Evolutionary conservation across 2,113 vertebrate species (phyloP), one percentile per base, ranked within the genome.

Genomic region (Amblyopsis rosae): DNA sequence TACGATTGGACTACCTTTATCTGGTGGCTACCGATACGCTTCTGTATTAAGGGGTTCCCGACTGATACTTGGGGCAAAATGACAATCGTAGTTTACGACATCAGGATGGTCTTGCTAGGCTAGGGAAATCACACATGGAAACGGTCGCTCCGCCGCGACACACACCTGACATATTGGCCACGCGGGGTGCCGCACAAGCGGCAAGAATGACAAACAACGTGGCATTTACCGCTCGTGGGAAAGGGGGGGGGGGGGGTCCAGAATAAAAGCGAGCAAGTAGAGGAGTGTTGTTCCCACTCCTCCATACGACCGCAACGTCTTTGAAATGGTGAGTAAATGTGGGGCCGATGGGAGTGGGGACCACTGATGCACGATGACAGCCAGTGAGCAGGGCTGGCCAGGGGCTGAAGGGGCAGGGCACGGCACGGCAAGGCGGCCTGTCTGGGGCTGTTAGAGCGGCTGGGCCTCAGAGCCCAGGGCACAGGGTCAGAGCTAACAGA

Each of bases 311-410:
- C 51, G 8, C 51, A 13, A 13, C 10, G 55, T 62, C 60, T 74
- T 64, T 59, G 45, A 51, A 65, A 46, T 48, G 45, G 72, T 73
- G 78, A 90, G 84, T 72, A 81, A 76, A 81, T 82, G 45, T 73
- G 65, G 60, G 65, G 77, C 77, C 59, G 65, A 6, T 57, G 54
- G 48, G 78, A 81, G 69, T 69, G 12, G 41, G 12, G 41, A 62
- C 81, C 32, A 10, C 77, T 91, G 90, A 91, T 92, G 76, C 69
- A 74, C 75, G 72, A 69, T 85, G 92, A 90, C 91, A 89, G 87
- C 59, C 79, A 84, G 69, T 69, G 84, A 86, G 78, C 75, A 54
- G 79, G 85, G 84, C 88, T 85, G 77, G 78, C 79, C 79, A 64
- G 67, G 73, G 77, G 70, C 69, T 83, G 72, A 58, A 80, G 86